Percentiles rank a stretch among this genome's conserved stretches.
Conservation (phyloP, 2,797 vertebrate species). For the Microtus californicus region DNA sequence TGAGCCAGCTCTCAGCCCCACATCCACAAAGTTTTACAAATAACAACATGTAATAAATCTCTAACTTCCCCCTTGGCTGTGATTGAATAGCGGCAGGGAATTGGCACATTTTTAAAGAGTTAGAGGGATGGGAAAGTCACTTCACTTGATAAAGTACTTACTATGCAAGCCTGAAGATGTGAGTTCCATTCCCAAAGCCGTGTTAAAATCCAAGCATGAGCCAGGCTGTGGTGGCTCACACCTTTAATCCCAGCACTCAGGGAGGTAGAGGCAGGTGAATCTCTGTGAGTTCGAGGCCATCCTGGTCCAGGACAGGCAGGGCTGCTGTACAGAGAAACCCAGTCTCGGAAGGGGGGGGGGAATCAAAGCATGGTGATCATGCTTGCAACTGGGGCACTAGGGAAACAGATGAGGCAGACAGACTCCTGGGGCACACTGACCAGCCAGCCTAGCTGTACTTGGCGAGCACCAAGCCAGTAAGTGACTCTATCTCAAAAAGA, state of each 20-base stretch:
- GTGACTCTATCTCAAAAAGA: not conserved
- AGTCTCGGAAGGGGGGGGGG: not conserved
- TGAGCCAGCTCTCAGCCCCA: not conserved
- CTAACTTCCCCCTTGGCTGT: conserved; percentile 49
- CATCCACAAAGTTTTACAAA: conserved; percentile 35
- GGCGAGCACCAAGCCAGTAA: not conserved
- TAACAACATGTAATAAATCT: conserved; percentile 42
- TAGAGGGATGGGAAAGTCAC: too few relatives aligned
- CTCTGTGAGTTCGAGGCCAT: not conserved
- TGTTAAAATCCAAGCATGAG: not conserved
- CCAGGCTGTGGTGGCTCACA: too few relatives aligned
- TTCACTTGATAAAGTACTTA: not conserved
- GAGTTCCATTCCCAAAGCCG: not conserved
- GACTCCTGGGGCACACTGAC: not conserved
- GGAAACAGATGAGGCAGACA: not conserved
- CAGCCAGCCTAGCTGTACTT: not conserved
- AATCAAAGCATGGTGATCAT: too few relatives aligned
- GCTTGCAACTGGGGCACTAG: not conserved
- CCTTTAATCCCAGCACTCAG: too few relatives aligned
- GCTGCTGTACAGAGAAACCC: not conserved
- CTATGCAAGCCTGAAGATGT: not conserved
- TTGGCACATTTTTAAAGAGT: not conserved
- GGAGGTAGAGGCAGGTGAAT: too few relatives aligned
- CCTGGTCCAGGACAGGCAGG: not conserved
- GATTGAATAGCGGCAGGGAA: not conserved